Evolutionary conservation across 2,113 vertebrate genomes (phyloP).

Genomic region (Herpailurus yagouaroundi): DNA sequence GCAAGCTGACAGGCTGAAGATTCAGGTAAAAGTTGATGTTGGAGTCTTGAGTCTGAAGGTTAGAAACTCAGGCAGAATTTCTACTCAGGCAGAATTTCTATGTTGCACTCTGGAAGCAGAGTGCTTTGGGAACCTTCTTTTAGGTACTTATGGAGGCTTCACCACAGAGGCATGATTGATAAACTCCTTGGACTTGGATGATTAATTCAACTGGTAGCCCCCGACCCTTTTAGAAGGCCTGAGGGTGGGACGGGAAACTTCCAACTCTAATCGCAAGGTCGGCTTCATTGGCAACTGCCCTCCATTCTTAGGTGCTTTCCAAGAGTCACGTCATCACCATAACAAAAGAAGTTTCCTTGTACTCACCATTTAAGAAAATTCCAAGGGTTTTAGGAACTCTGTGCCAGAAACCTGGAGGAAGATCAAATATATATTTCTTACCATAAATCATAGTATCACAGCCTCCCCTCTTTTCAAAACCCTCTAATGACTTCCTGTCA

Average conservation of each 20-base stretch:
- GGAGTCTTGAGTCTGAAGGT: background rate
- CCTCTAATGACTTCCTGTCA: background rate
- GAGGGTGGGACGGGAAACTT: background rate
- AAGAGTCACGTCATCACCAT: background rate
- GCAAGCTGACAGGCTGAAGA: background rate
- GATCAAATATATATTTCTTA: background rate
- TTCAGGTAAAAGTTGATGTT: background rate
- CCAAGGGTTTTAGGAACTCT: background rate
- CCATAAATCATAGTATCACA: background rate
- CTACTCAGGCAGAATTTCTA: background rate
- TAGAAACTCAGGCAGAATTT: background rate
- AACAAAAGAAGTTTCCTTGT: background rate
- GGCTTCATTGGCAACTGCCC: background rate
- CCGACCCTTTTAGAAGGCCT: too few species aligned
- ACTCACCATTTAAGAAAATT: background rate
- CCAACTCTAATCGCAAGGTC: background rate
- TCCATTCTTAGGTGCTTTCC: background rate
- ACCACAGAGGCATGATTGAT: background rate
- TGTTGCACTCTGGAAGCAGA: background rate
- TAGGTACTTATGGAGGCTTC: background rate
- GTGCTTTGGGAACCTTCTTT: background rate
- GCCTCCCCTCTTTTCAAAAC: background rate
- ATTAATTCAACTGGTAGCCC: background rate
- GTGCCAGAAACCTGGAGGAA: background rate
- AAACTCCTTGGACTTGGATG: background rate